Evolutionary conservation across 2,888 invertebrate species (phyloP).

Genomic region (Dorcus hopei): DNA sequence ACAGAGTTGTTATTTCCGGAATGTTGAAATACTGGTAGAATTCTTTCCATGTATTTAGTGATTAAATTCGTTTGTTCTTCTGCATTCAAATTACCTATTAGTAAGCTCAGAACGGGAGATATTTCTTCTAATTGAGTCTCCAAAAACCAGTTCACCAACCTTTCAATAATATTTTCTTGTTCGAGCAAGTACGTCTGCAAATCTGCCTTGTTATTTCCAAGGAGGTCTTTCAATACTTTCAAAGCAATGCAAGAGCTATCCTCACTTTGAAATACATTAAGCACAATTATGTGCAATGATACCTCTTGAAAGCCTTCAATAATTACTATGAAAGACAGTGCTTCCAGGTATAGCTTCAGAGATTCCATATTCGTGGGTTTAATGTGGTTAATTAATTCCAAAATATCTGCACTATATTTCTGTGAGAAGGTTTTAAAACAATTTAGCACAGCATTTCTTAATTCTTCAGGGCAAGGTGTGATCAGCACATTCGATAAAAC

Average conservation of each 20-base stretch:
- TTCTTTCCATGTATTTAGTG: slow-evolving; percentile 44
- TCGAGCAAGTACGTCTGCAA: slow-evolving; percentile 42
- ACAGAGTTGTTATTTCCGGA: slow-evolving; percentile 44
- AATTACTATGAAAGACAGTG: slow-evolving; percentile 51
- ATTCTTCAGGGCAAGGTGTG: slow-evolving; percentile 46
- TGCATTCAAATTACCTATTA: slow-evolving; percentile 46
- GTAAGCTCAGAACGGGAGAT: slow-evolving; percentile 47
- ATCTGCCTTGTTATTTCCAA: slow-evolving; percentile 1
- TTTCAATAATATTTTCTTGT: slow-evolving; percentile 48
- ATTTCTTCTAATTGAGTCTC: neutral
- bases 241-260: slow-evolving; percentile 34
- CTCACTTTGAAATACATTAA: slow-evolving; percentile 33
- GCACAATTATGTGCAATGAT: slow-evolving; percentile 35
- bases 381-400: slow-evolving; percentile 51
- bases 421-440: slow-evolving; percentile 55
- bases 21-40: slow-evolving; percentile 25
- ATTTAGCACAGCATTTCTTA: slow-evolving; percentile 50
- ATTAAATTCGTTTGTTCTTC: slow-evolving; percentile 51
- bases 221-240: slow-evolving; percentile 35
- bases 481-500: slow-evolving; percentile 54
- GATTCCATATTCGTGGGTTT: slow-evolving; percentile 27
- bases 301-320: slow-evolving; percentile 53
- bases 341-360: slow-evolving; percentile 41
- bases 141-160: slow-evolving; percentile 42
- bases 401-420: slow-evolving; percentile 56